These are phyloP conservation scores for Semaprochilodus insignis DNA, from an alignment of 2,797 vertebrate genomes.

Conservation along the genomic window DNA sequence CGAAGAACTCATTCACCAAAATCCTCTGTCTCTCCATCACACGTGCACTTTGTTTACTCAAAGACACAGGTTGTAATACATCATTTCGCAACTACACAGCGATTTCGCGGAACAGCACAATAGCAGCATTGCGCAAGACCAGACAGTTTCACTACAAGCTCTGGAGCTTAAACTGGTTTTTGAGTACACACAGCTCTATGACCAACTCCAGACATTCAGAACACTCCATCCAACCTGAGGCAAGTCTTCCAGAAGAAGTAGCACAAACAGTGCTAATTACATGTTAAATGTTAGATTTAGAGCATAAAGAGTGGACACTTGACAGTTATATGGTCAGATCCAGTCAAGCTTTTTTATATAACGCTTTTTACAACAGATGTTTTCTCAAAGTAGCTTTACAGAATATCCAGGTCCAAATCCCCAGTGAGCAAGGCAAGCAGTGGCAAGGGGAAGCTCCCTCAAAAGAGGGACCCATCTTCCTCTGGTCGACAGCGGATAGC, in stretches of 20 bases:
- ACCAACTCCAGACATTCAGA: not conserved
- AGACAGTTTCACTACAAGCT: not conserved
- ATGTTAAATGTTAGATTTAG: too few relatives aligned
- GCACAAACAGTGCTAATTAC: not conserved
- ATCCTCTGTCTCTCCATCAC: slow-evolving; percentile 18
- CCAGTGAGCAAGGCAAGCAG: too few relatives aligned
- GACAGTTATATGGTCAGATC: too few relatives aligned
- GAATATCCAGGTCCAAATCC: too few relatives aligned
- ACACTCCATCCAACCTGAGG: not conserved
- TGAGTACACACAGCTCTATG: not conserved
- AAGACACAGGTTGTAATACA: slow-evolving; percentile 30
- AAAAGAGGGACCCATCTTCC: too few relatives aligned
- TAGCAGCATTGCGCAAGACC: slow-evolving; percentile 23
- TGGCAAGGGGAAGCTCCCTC: too few relatives aligned
- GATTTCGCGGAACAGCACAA: slow-evolving; percentile 22
- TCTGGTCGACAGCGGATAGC: too few relatives aligned
- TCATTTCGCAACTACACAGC: slow-evolving; percentile 22
- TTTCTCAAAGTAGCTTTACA: too few relatives aligned
- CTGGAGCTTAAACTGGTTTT: not conserved
- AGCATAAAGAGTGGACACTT: too few relatives aligned
- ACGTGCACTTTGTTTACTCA: slow-evolving; percentile 37
- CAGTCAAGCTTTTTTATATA: too few relatives aligned
- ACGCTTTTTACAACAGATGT: too few relatives aligned
- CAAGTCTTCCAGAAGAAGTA: not conserved
- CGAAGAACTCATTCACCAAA: slow-evolving; percentile 35